Evolutionary conservation across 2,888 invertebrate genomes (phyloP), one percentile per base, ranked within the genome.

Genomic region (Opisthograptis luteolata): DNA sequence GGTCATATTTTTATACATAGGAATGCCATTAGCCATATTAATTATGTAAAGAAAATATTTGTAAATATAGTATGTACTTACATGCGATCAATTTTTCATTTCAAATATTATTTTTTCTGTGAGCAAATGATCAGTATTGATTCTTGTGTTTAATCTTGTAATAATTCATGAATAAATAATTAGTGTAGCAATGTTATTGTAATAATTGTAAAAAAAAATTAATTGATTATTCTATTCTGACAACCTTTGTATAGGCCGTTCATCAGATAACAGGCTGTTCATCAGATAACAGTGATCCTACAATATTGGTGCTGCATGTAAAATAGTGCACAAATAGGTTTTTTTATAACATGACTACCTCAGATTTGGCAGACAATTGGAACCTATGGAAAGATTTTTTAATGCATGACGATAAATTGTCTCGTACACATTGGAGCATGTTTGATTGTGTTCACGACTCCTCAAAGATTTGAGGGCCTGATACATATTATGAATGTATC

Each of bases 341-440:
- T 70, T n/a, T 60, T 62, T 64, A 73, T 73, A 78, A 81, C 79
- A 70, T 61, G 68, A 78, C 87, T 88, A 88, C 87, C 87, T 87
- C 87, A 87, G 68, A 79, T 81, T 82, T 81, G 85, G 84, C 86
- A 84, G 86, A 84, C 76, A 75, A 70, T 72, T 66, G 68, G 68
- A 69, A 67, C 57, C 63, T 62, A 50, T 32, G 34, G 8, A 14
- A 35, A 45, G 42, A 32, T 42, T 19, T 37, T 52, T 50, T 48
- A 34, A 49, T 43, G 52, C 52, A 51, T 57, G 52, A 50, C 41
- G 3, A 6, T 20, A 1, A 57, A 34, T 48, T 43, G 19, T 42
- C 9, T 34, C 28, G 22, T 47, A 19, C 20, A 34, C 35, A 24
- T 20, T 8, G 20, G 25, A 41, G 35, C 19, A 39, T n/a, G n/a